Evolutionary conservation across 2,888 invertebrate species (phyloP), one percentile per base, ranked within the genome.

Genomic region (Andrena minutula): DNA sequence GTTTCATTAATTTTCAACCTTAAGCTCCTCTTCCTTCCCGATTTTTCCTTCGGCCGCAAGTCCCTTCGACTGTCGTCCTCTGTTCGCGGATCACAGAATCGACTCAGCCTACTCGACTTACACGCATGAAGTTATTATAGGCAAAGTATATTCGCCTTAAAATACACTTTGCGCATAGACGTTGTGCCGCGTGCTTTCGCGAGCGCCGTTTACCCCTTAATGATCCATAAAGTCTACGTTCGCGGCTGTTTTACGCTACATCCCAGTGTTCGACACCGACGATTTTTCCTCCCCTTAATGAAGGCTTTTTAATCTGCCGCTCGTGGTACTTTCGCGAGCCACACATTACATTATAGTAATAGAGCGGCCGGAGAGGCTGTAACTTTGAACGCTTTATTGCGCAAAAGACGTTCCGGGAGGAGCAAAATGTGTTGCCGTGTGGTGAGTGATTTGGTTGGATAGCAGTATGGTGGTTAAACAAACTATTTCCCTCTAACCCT

Each of bases 221-320:
- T 73, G 80, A 81, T 73, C 86, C 23, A 75, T 86, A 86, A 86
- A 86, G 79, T 26, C 69, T 35, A 65, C 49, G 71, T 64, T 64
- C 72, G 66, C 47, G 71, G 69, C 56, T 70, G 61, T 70, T 83
- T 75, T 75, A 73, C 61, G 41, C 66, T 16, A 65, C 70, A 63
- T 49, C 69, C 63, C 51, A 16, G 28, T 61, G 63, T 75, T 78
- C 68, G 75, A 69, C 79, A 71, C n/a, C 51, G 53, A 0, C 32
- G 30, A 64, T 41, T 73, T 79, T 79, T 79, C 64, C 61, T 0
- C 65, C 6, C 26, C 28, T 68, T 79, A 79, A 80, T 8, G 80
- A 72, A 79, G 47, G 72, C 72, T 63, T 49, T 68, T 80, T 80
- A 80, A 80, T 68, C 61, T 68, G 63, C 53, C 69, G 23, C 66